Base-by-base conservation (phyloP, 2,888 invertebrate genomes). In the Meloe dianella region DNA sequence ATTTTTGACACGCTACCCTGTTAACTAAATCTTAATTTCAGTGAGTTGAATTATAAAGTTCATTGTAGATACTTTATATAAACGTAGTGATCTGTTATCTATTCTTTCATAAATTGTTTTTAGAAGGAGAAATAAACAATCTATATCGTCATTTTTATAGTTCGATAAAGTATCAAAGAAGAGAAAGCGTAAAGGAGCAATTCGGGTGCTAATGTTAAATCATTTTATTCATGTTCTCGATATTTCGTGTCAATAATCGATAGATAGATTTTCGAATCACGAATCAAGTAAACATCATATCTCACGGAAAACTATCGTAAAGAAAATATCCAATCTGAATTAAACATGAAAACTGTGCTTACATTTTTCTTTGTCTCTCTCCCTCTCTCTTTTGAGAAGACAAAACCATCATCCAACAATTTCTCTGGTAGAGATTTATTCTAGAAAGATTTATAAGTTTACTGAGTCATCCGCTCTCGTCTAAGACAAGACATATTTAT, bases 401-500 rank as follows among this genome's bases (percentile, higher is more conserved):
- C 73, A 68, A 60, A 60, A 68, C 71, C 65, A 70, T 64, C 75
- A 71, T 69, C 72, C 68, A 72, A 70, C 76, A 74, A 77, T 78
- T n/a, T 75, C 74, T 75, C 74, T 71, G 67, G 71, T 67, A 73
- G 75, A 77, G 79, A 80, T 80, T 81, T 80, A 79, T 80, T 75
- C 73, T 24, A 63, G 69, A 63, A 71, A 74, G 76, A 80, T 80
- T 80, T 80, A 80, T 80, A 79, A 80, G 82, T 81, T 81, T 79
- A 78, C 80, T 77, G 78, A 80, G 78, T 79, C 79, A 72, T 75
- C 75, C 77, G 74, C 75, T 71, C 74, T 69, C 71, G 69, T 71
- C 74, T 76, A 77, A 80, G 78, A 79, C 80, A 78, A 79, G 78
- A 75, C 78, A 76, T 81, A 81, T 82, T 81, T 81, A 81, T 81